Base-by-base conservation (phyloP, 2,797 vertebrate species). In the Spondyliosoma cantharus region DNA sequence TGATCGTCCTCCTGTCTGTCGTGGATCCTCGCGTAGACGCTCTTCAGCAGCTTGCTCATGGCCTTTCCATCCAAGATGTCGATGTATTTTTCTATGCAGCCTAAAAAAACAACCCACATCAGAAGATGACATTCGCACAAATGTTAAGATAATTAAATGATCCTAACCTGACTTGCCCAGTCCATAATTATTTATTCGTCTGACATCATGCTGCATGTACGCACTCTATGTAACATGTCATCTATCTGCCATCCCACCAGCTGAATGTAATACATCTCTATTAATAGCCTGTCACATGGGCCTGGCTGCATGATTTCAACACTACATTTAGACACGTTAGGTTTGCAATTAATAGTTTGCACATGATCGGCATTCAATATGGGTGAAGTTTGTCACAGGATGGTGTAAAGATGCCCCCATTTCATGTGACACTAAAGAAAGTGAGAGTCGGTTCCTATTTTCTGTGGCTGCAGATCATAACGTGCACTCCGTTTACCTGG, bases 61-160 rank as follows among this genome's bases (percentile, higher is more conserved):
- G 67, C 92, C 71, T 93, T 93, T 16, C 48, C 88, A 61, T 95
- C 93, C 81, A 95, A 83, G 76, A 91, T 85, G 52, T 88, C 76
- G 2, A 94, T 92, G 82, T 94, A 93, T 78, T 92, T 94, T 48
- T 95, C 93, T 52, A 95, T 89, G 79, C 89, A 93, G 29, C 92
- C 94, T 95, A 60, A 16, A 79, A 32, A 16, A 79, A 32, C n/a
- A 84, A 61, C 53, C n/a, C 11, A 37, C 32, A 60, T 48, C 1
- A 32, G 8, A 19, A 49, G 20, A 12, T 17, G n/a, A 37, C n/a
- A 32, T 1, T 15, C 1, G 48, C 6, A 72, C 13, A 50, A 37
- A 54, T 7, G 4, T 6, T 54, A 7, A 68, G 12, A 37, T 48
- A 17, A 42, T 32, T 5, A 56, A 48, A 52, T 53, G 9, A 25